Base-by-base conservation (phyloP, 2,797 vertebrate genomes). In the Enteromius anoplus region DNA sequence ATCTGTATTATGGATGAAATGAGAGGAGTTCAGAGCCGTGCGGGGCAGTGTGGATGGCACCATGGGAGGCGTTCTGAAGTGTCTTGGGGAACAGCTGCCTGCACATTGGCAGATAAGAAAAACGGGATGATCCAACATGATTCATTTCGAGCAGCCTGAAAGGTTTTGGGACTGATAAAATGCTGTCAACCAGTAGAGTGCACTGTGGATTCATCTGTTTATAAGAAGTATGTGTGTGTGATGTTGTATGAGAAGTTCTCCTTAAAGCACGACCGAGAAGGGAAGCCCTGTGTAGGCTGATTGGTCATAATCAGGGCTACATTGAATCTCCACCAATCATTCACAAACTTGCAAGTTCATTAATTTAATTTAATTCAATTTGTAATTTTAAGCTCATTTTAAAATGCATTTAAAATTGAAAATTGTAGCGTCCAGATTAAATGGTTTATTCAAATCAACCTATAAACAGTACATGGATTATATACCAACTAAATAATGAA, bases 91-190 rank as follows among this genome's bases (percentile, higher is more conserved):
- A 69, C 86, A 85, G 82, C 82, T 80, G 87, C 85, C 88, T 90
- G 88, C 82, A 71, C 21, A 73, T 64, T 70, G 77, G 53, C 76
- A 78, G 88, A 91, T 90, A 90, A 89, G 84, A 21, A 86, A 81
- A 85, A 76, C 77, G 49, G 85, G 78, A 83, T 75, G 32, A 77
- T 86, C 80, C 55, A 71, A 77, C 65, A 85, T 77, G 81, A 87
- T 85, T 86, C 87, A 87, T 87, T 82, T 72, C 10, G 60, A 85
- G 76, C 58, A 53, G 62, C 42, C 71, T 76, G 62, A 83, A 85
- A 85, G 73, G 65, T 84, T 64, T 83, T 64, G 78, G 68, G 51
- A 37, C 68, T 70, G 14, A 81, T 58, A 76, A 76, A 85, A 32
- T 45, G 51, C 49, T 23, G 34, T 83, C 55, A 26, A 66, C 89